Evolutionary conservation across 2,888 invertebrate genomes (phyloP).

Genomic region (Thymelicus lineola): DNA sequence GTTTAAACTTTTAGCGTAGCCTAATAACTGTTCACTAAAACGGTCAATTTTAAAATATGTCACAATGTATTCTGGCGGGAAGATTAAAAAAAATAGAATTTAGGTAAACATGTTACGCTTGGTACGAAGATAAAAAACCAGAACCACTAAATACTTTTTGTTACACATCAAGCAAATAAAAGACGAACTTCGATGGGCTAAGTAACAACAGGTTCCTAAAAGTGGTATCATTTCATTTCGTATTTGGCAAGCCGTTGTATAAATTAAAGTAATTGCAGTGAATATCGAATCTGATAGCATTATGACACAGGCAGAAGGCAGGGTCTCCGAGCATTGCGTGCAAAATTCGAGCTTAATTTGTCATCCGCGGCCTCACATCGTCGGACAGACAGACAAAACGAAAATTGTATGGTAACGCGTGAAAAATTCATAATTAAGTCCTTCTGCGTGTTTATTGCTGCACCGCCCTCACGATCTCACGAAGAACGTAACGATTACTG

Average conservation of each 20-base stretch:
- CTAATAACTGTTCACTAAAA: too few species aligned
- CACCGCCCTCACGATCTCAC: constrained; percentile 8
- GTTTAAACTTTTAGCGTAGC: too few species aligned
- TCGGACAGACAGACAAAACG: constrained; percentile 44
- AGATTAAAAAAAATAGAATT: too few species aligned
- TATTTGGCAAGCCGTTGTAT: constrained; percentile 2
- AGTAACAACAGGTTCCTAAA: constrained; percentile 2
- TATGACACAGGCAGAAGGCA: constrained; percentile 50
- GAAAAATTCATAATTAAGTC: constrained; percentile 65
- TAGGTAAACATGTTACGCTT: too few species aligned
- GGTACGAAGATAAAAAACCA: too few species aligned
- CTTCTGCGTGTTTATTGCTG: constrained; percentile 34
- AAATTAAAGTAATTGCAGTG: constrained; percentile 33
- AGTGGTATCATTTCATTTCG: background rate
- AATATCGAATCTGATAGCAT: constrained; percentile 37
- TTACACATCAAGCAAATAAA: too few species aligned
- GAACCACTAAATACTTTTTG: too few species aligned
- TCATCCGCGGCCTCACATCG: constrained; percentile 59
- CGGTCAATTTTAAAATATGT: too few species aligned
- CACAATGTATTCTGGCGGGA: too few species aligned
- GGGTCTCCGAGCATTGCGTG: constrained; percentile 53
- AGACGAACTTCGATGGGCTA: background rate
- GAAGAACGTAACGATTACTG: background rate
- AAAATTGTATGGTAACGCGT: constrained; percentile 53
- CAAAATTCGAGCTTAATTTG: constrained; percentile 61